Conservation (phyloP, 1,140 invertebrate species). For the Arion vulgaris region DNA sequence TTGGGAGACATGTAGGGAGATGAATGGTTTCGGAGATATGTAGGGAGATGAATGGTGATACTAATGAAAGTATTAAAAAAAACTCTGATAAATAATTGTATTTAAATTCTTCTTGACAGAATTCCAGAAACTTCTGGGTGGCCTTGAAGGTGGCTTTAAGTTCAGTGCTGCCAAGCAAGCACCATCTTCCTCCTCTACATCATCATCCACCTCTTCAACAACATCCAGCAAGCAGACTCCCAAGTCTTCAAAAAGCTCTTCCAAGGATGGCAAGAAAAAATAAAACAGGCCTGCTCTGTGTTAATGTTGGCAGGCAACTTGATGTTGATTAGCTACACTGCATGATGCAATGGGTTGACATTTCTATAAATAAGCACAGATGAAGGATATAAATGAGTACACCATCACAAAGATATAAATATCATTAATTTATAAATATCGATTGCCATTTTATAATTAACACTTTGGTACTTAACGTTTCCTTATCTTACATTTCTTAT, state of each 20-base stretch:
- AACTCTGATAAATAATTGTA: neutral
- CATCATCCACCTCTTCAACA: conserved; percentile 21
- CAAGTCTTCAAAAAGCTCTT: conserved; percentile 31
- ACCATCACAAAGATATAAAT: neutral
- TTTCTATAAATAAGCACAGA: neutral
- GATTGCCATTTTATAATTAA: no score
- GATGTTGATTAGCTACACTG: no score
- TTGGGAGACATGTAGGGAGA: no score
- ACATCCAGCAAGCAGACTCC: conserved; percentile 36
- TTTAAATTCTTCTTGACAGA: conserved; percentile 1
- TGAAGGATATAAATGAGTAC: neutral
- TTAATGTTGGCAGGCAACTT: no score
- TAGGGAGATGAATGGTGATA: no score
- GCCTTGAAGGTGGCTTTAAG: conserved; percentile 25
- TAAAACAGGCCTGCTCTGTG: no score
- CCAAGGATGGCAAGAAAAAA: conserved; percentile 42
- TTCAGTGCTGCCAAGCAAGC: neutral
- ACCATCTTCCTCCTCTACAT: conserved; percentile 21
- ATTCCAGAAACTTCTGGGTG: conserved; percentile 37
- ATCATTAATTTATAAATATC: neutral
- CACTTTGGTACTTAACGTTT: no score
- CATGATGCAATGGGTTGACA: no score
- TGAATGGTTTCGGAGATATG: no score
- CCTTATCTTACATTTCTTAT: no score
- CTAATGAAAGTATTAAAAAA: no score